Evolutionary conservation across 2,888 invertebrate species (phyloP).

Genomic region (Stenotaenia linearis): DNA sequence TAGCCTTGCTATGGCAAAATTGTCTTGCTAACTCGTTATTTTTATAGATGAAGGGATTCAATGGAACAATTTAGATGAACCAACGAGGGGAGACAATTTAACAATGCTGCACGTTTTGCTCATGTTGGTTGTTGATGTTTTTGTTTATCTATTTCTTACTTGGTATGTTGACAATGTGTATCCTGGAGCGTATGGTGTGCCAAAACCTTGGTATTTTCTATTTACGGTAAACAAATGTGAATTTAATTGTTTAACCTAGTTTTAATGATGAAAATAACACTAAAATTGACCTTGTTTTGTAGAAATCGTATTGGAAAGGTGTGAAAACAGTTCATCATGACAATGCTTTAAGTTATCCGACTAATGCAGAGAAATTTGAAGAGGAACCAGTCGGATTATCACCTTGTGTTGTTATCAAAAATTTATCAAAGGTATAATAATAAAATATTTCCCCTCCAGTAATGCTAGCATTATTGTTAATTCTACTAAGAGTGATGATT

Average conservation of each 20-base stretch:
- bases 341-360: no score
- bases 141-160: conserved; percentile 68
- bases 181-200: conserved; percentile 80
- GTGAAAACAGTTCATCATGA: no score
- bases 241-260: no score
- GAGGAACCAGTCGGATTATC: conserved; percentile 51
- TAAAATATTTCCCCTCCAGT: not conserved
- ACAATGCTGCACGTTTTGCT: conserved; percentile 64
- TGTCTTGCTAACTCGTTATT: no score
- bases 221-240: conserved; percentile 50
- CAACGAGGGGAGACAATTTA: conserved; percentile 62
- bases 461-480: not conserved
- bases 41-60: conserved; percentile 52
- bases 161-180: conserved; percentile 79
- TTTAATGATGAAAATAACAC: no score
- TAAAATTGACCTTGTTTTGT: conserved; percentile 31
- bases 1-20: no score
- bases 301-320: conserved; percentile 46
- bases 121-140: conserved; percentile 63
- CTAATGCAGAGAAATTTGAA: conserved; percentile 48
- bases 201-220: conserved; percentile 74
- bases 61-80: conserved; percentile 59
- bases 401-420: conserved; percentile 37
- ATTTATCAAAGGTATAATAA: no score
- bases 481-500: no score